Evolutionary conservation across 2,888 invertebrate species (phyloP).

Genomic region (Halictus ligatus): DNA sequence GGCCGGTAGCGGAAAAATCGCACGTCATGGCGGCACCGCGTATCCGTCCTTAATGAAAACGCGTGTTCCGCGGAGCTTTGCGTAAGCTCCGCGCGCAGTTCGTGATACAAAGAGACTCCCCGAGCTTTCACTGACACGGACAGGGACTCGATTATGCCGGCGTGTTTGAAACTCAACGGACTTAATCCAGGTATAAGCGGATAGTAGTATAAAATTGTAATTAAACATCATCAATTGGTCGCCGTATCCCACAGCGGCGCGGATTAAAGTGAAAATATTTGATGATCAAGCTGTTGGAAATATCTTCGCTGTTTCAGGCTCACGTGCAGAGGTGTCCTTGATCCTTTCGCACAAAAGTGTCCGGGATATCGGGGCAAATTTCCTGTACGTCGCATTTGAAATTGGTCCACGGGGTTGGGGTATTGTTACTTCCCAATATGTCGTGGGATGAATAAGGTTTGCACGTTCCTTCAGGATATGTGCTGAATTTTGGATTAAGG

Average conservation of each 20-base stretch:
- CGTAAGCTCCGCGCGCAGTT: slow-evolving; percentile 25
- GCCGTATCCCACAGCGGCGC: background rate
- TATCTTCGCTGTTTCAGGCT: background rate
- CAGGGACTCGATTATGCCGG: slow-evolving; percentile 23
- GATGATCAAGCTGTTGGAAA: background rate
- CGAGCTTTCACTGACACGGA: slow-evolving; percentile 21
- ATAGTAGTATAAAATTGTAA: slow-evolving; percentile 29
- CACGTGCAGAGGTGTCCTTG: background rate
- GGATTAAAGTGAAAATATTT: slow-evolving; percentile 1
- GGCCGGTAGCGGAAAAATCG: background rate
- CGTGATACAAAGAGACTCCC: slow-evolving; percentile 8
- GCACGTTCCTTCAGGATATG: too few species aligned
- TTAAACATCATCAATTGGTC: slow-evolving; percentile 20
- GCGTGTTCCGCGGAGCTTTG: slow-evolving; percentile 18
- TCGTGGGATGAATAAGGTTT: too few species aligned
- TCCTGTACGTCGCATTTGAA: background rate
- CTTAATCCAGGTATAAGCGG: slow-evolving; percentile 36
- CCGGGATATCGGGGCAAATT: background rate
- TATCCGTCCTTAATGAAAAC: slow-evolving; percentile 11
- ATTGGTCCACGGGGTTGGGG: background rate
- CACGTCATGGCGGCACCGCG: background rate
- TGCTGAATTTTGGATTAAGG: too few species aligned
- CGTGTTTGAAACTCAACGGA: background rate
- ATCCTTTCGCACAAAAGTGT: background rate
- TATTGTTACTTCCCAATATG: too few species aligned